Percentiles rank a stretch among this genome's conserved stretches.
phyloP scores from a whole-genome alignment of 2,888 invertebrate species.

The Lomographa bimaculata region DNA sequence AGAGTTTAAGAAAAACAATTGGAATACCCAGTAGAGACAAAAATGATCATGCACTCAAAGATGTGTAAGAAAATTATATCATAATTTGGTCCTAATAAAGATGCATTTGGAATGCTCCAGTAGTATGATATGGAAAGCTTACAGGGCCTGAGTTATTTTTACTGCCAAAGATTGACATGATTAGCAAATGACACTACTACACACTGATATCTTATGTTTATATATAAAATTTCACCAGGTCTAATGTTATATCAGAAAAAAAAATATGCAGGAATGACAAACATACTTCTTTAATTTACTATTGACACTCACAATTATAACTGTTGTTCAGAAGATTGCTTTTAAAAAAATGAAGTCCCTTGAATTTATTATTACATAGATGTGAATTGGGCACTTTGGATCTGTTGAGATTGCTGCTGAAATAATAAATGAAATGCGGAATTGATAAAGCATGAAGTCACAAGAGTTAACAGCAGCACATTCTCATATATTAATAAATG shows the following conservation, averaged over 20 bases:
- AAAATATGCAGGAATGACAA: conserved; percentile 11
- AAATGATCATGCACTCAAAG: conserved; percentile 12
- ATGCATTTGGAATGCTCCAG: conserved; percentile 5
- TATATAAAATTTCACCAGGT: conserved; percentile 7
- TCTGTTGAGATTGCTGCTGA: conserved; percentile 6
- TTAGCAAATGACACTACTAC: conserved; percentile 9
- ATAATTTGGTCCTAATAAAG: too few species aligned
- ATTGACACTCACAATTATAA: conserved; percentile 6
- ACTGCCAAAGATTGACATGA: conserved; percentile 8
- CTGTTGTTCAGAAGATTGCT: conserved; percentile 5
- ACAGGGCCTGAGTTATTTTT: conserved; percentile 4
- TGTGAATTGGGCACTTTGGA: conserved; percentile 9
- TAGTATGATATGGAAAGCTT: conserved; percentile 2
- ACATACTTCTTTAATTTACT: conserved; percentile 6
- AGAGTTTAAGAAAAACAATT: conserved; percentile 5
- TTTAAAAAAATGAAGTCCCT: conserved; percentile 3
- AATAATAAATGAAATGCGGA: conserved; percentile 8
- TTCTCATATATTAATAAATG: conserved; percentile 6
- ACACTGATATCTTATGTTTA: conserved; percentile 6
- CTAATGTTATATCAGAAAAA: conserved; percentile 3
- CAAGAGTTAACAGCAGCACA: conserved; percentile 7
- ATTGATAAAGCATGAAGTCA: conserved; percentile 10
- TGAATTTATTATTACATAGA: conserved; percentile 7
- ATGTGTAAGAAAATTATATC: too few species aligned
- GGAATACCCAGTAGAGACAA: conserved; percentile 11